These are phyloP conservation scores for Laterallus jamaicensis DNA, from an alignment of 2,113 vertebrate genomes.

Conservation along the genomic window DNA sequence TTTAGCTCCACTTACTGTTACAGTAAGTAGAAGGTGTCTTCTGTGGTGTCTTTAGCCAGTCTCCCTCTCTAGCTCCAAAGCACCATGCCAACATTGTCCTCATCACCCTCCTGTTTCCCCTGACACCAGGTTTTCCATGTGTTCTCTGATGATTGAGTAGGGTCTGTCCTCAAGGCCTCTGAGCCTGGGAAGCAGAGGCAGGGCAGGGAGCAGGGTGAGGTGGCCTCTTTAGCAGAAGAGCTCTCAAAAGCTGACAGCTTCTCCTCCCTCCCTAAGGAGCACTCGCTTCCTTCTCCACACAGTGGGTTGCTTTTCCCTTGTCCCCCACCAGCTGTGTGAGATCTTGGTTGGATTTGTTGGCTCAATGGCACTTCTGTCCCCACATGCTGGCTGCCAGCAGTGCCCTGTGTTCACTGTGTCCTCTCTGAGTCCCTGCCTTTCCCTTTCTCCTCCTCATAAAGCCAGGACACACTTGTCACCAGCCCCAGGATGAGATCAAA, in stretches of 20 bases:
- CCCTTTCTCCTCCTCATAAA: background rate
- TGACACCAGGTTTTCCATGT: background rate
- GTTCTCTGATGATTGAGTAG: background rate
- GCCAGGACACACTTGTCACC: background rate
- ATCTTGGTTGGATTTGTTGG: background rate
- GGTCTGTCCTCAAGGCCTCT: background rate
- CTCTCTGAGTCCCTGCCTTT: background rate
- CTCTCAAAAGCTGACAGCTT: background rate
- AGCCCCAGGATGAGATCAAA: background rate
- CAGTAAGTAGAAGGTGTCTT: background rate
- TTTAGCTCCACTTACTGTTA: background rate
- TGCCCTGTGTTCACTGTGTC: background rate
- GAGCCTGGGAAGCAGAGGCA: background rate
- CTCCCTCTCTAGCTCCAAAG: background rate
- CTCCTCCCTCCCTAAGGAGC: background rate
- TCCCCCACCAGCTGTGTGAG: background rate
- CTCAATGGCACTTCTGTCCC: background rate
- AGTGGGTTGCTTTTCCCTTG: background rate
- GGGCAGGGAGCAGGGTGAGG: background rate
- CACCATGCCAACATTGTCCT: background rate
- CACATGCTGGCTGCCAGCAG: background rate
- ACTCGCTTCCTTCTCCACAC: background rate
- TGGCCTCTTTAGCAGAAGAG: background rate
- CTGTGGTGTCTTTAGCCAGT: background rate
- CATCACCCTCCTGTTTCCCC: accelerated